Conservation (phyloP, 2,113 vertebrate species). For the Ranitomeya variabilis region DNA sequence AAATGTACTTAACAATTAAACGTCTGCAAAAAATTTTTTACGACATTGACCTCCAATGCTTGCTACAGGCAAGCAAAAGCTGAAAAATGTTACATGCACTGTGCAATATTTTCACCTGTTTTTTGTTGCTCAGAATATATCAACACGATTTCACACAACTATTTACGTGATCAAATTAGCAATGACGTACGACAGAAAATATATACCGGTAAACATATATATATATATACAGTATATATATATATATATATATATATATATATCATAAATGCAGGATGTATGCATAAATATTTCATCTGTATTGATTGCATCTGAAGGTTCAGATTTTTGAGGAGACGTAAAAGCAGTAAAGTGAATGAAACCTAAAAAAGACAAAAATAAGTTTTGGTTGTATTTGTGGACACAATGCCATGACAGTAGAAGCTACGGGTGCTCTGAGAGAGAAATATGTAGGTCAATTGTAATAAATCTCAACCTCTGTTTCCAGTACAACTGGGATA, state of each 20-base stretch:
- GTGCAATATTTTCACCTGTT: not conserved
- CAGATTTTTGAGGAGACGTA: not conserved
- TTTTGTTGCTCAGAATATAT: not conserved
- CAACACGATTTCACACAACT: not conserved
- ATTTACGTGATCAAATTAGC: not conserved
- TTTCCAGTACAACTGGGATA: slow-evolving; percentile 45
- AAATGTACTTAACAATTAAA: not conserved
- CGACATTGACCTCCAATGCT: not conserved
- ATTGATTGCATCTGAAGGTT: not conserved
- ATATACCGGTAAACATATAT: no score
- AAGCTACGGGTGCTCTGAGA: slow-evolving; percentile 41
- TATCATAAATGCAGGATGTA: not conserved
- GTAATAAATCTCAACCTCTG: slow-evolving; percentile 56
- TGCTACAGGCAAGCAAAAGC: no score
- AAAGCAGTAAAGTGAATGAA: no score
- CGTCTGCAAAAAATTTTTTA: not conserved
- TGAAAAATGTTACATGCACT: not conserved
- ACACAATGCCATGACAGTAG: slow-evolving; percentile 37
- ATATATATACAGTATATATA: no score
- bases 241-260: no score
- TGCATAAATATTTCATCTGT: not conserved
- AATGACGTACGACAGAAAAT: not conserved
- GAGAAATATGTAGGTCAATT: slow-evolving; percentile 52
- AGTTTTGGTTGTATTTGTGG: not conserved
- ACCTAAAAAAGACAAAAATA: not conserved